Percentiles rank a stretch among this genome's conserved stretches.
These are phyloP conservation scores for Frieseomelitta varia DNA, from an alignment of 1,140 invertebrate genomes.

Conservation along the genomic window DNA sequence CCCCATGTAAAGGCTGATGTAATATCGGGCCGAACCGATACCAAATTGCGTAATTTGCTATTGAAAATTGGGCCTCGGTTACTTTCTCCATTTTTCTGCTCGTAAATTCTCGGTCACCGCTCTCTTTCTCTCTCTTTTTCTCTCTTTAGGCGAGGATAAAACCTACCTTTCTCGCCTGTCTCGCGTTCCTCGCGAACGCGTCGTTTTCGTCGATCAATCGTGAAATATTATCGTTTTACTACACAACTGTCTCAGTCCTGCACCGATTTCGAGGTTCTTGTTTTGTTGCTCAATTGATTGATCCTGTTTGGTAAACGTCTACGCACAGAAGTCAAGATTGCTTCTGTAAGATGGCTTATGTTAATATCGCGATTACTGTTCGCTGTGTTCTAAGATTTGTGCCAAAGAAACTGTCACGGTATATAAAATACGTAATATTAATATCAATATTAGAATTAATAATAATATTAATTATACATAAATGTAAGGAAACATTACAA, in stretches of 20 bases:
- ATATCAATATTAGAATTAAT: no score
- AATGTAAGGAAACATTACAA: no score
- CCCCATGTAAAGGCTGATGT: constrained; percentile 26
- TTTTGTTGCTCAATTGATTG: background rate
- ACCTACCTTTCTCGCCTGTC: background rate
- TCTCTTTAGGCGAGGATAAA: background rate
- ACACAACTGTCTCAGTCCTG: background rate
- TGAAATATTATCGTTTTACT: background rate
- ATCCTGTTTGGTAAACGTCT: background rate
- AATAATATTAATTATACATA: no score
- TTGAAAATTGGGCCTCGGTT: constrained; percentile 15
- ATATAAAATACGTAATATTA: background rate
- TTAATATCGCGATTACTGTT: no score
- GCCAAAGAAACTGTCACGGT: background rate
- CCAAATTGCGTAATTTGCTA: constrained; percentile 47
- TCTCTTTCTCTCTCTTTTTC: no score
- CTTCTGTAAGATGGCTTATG: no score
- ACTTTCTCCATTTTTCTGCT: constrained; percentile 32
- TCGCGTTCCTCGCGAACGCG: background rate
- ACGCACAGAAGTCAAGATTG: background rate
- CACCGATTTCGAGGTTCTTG: background rate
- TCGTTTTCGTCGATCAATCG: background rate
- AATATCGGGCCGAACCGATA: constrained; percentile 23
- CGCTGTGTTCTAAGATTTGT: background rate
- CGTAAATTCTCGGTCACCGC: constrained; percentile 12